Evolutionary conservation across 2,888 invertebrate species (phyloP), one percentile per base, ranked within the genome.

Genomic region (Ceraclea dissimilis): DNA sequence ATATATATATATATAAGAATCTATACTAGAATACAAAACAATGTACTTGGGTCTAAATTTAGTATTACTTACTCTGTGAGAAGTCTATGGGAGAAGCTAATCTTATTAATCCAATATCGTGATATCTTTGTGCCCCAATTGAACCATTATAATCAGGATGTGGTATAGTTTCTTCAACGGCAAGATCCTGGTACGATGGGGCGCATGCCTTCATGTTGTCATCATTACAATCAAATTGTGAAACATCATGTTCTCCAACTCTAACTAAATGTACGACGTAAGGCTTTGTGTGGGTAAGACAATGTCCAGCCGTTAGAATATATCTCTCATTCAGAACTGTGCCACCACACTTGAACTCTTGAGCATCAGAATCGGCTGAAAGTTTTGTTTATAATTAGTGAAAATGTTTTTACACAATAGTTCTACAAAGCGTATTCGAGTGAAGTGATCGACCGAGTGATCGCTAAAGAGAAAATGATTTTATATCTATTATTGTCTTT

Each of bases 31-130:
- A n/a, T n/a, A n/a, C n/a, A n/a, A n/a, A n/a, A n/a, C n/a, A n/a
- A n/a, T n/a, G n/a, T n/a, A n/a, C n/a, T n/a, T n/a, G n/a, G n/a
- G n/a, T n/a, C n/a, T n/a, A n/a, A n/a, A n/a, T n/a, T n/a, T n/a
- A n/a, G n/a, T n/a, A n/a, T n/a, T 49, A 33, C 50, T 13, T 19
- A 56, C 56, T 47, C 51, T 33, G 34, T 8, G 49, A 22, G 11
- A 56, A 22, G 20, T 56, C 71, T 1, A 76, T 78, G 4, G 74
- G 71, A 49, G 68, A 65, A 16, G 72, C 63, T n/a, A 81, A 66
- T 63, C 82, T 74, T 51, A 85, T 66, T 4, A 86, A 66, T 1
- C 79, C 85, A 49, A 86, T 77, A 62, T 86, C 86, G 62, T 85
- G 70, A 11, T 39, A 13, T 13, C 4, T 2, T n/a, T 16, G 5